phyloP scores from a whole-genome alignment of 2,797 vertebrate genomes.

The Rhodeus uyekii region DNA sequence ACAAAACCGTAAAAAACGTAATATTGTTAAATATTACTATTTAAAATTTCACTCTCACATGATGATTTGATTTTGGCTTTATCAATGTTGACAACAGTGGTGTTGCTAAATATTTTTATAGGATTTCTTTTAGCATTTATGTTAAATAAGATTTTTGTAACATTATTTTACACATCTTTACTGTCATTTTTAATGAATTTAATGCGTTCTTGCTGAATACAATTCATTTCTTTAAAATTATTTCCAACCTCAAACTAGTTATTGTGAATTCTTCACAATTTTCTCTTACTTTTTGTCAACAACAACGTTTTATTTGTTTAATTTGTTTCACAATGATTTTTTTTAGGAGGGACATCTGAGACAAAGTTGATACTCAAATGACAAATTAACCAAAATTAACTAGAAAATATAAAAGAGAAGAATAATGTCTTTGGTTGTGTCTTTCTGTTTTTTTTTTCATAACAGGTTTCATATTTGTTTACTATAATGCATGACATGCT shows the following conservation, averaged over 20 bases:
- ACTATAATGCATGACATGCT: not conserved
- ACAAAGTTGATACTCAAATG: not conserved
- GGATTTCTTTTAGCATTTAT: not conserved
- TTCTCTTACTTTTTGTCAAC: not conserved
- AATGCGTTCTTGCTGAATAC: not conserved
- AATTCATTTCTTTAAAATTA: not conserved
- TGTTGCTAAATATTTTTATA: not conserved
- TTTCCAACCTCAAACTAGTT: not conserved
- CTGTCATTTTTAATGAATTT: not conserved
- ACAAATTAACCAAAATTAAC: not conserved
- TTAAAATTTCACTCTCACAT: not conserved
- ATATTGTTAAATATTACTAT: not conserved
- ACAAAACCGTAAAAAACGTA: not conserved
- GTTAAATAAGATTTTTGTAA: not conserved
- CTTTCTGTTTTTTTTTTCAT: not conserved
- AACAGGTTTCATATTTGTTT: not conserved
- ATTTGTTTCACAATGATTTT: not conserved
- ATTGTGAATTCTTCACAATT: not conserved
- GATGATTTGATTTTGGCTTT: not conserved
- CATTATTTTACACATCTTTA: not conserved
- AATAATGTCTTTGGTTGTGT: not conserved
- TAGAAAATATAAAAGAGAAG: not conserved
- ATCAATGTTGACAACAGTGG: not conserved
- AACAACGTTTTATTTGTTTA: not conserved
- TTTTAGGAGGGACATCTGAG: not conserved